Evolutionary conservation across 2,888 invertebrate genomes (phyloP), one percentile per base, ranked within the genome.

Genomic region (Noctuana brunneofusca): DNA sequence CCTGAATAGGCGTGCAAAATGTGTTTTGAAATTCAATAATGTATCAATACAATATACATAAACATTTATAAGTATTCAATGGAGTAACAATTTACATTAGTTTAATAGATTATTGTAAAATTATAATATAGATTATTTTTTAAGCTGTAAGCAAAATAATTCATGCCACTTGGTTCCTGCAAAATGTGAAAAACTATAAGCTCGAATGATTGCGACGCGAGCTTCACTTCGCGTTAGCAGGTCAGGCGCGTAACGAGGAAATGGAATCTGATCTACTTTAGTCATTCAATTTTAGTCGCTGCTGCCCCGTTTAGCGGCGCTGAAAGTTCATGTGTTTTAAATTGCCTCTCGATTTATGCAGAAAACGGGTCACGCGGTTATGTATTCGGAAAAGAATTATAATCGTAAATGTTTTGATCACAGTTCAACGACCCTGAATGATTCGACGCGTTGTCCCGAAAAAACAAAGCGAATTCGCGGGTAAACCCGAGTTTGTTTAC

Each of bases 361-460:
- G 30, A n/a, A 65, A 66, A 62, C 64, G 48, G 67, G 69, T 66
- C 66, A 64, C 58, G 57, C 38, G 60, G 60, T 63, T 43, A 67
- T 68, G 66, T 65, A 66, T 68, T 55, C 46, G 20, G 35, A 50
- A 57, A 50, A 56, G 24, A 50, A 52, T 55, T 48, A 62, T n/a
- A 57, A 68, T 66, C 66, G 14, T 38, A 38, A 38, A 38, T 70
- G 68, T 71, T 71, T 71, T 71, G 69, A 68, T 65, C 56, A 59
- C 43, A 71, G 75, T 74, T 76, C 73, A 74, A 71, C 60, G 75
- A 71, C 66, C 76, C 66, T 65, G 38, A 38, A 38, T 50, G 70
- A 54, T 53, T 32, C 20, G 9, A 50, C 35, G 14, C 38, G 35
- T 2, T 30, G 30, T 56, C 64, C 68, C 65, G 64, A 69, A 73